phyloP scores from a whole-genome alignment of 2,113 vertebrate genomes.

The Petaurus breviceps region DNA sequence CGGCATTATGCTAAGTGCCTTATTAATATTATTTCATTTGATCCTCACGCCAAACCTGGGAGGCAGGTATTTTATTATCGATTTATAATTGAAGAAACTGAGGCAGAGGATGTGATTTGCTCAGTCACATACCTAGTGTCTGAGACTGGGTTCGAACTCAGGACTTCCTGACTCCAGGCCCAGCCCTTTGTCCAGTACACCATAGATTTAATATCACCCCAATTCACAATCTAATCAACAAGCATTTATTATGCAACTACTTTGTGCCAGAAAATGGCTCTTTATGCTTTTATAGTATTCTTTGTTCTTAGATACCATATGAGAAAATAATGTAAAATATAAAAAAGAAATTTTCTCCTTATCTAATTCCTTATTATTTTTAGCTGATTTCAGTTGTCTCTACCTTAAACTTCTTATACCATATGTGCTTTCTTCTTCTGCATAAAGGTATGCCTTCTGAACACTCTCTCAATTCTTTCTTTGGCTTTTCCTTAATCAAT shows the following conservation, averaged over 20 bases:
- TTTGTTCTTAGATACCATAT: neutral
- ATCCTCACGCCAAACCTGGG: neutral
- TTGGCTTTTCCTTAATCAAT: slow-evolving; percentile 67
- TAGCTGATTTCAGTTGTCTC: slow-evolving; percentile 26
- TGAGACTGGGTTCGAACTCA: neutral
- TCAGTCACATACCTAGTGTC: neutral
- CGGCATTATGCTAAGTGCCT: neutral
- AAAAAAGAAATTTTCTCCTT: neutral
- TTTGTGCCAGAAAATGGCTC: neutral
- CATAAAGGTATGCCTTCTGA: neutral
- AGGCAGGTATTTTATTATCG: neutral
- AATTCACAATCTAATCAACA: neutral
- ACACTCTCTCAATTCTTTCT: slow-evolving; percentile 52
- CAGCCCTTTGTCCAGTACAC: neutral
- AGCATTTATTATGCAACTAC: neutral
- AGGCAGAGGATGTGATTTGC: neutral
- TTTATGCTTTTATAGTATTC: neutral
- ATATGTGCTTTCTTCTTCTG: slow-evolving; percentile 42
- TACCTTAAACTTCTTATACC: neutral
- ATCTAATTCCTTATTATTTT: slow-evolving; percentile 39
- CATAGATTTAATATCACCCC: neutral
- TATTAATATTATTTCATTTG: neutral
- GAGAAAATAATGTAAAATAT: neutral
- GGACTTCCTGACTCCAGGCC: neutral
- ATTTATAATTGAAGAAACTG: neutral